Conservation (phyloP, 2,113 vertebrate species). For the Hydrolagus affinis region DNA sequence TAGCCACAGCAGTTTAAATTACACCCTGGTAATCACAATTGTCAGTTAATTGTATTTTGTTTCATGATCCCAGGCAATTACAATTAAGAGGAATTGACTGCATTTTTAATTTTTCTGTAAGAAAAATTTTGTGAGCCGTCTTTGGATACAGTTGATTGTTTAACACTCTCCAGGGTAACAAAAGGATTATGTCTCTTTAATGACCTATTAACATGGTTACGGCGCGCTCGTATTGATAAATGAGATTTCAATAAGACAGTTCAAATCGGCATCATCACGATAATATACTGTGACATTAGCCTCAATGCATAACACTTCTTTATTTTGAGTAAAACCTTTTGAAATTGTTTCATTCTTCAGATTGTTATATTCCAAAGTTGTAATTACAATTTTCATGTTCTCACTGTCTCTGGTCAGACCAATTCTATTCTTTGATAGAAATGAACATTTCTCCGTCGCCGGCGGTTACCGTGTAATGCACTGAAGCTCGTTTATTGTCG, state of each 20-base stretch:
- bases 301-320: neutral
- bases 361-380: slow-evolving; percentile 16
- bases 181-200: neutral
- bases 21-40: neutral
- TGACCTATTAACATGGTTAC: neutral
- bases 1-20: neutral
- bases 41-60: too few relatives aligned
- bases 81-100: neutral
- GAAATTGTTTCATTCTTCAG: neutral
- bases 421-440: neutral
- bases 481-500: neutral
- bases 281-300: neutral
- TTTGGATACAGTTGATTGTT: neutral
- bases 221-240: neutral
- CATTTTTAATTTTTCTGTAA: neutral
- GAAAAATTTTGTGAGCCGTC: neutral
- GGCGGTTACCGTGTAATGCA: neutral
- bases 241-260: neutral
- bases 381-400: neutral
- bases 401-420: neutral
- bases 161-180: neutral
- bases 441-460: neutral
- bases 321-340: neutral
- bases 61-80: neutral
- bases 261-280: neutral